A percentile compares a stretch with the other conserved stretches of the same genome.
Conservation (phyloP, 2,888 invertebrate species). For the Tenthredo distinguenda region DNA sequence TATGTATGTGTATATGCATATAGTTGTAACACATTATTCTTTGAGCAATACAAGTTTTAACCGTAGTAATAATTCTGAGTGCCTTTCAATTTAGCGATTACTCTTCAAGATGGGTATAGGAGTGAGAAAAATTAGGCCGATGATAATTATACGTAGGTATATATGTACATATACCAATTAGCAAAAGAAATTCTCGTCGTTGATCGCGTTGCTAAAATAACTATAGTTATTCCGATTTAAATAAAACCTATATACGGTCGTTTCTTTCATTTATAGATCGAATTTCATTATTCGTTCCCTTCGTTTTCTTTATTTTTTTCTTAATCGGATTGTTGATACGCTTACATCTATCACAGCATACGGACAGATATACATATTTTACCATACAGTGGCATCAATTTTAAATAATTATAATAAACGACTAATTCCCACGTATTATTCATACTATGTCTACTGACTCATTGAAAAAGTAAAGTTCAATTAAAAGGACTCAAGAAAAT, state of each 20-base stretch:
- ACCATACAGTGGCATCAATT: constrained; percentile 13
- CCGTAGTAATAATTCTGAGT: too few species aligned
- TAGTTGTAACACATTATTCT: neutral
- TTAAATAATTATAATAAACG: neutral
- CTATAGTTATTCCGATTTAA: neutral
- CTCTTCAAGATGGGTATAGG: neutral
- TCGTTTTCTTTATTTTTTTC: constrained; percentile 52
- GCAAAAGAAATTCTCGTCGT: neutral
- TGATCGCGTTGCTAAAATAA: neutral
- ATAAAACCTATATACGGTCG: neutral
- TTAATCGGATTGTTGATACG: constrained; percentile 72
- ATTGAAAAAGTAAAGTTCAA: neutral
- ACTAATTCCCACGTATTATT: too few species aligned
- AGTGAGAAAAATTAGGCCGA: neutral
- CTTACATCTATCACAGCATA: constrained; percentile 75
- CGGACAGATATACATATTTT: constrained; percentile 41
- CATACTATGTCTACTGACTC: neutral
- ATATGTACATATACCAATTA: neutral
- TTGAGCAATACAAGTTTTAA: neutral
- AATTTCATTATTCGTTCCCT: constrained; percentile 31
- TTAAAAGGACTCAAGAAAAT: neutral
- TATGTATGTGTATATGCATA: too few species aligned
- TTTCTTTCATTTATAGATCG: neutral
- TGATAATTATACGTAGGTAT: too few species aligned
- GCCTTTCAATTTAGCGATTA: neutral